phyloP scores from a whole-genome alignment of 1,140 invertebrate species.

The Bombus confusus region DNA sequence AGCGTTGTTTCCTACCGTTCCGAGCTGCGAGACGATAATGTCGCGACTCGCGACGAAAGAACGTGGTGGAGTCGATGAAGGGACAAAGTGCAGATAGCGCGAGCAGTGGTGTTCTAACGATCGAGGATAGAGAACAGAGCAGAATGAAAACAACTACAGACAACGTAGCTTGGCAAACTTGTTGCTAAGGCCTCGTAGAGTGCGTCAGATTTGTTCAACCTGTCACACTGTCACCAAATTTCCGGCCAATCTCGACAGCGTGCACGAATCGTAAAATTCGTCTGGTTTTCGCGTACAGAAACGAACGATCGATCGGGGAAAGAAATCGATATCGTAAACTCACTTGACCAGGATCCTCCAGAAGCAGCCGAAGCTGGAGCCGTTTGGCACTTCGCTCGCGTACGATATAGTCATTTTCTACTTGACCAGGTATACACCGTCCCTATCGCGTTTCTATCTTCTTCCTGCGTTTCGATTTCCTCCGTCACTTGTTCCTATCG shows the following conservation, averaged over 20 bases:
- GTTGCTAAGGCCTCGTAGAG: constrained; percentile 46
- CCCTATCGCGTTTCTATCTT: constrained; percentile 29
- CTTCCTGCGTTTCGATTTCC: not conserved
- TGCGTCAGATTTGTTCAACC: constrained; percentile 22
- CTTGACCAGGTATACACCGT: constrained; percentile 58
- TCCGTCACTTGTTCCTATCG: not conserved
- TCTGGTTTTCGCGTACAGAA: not conserved
- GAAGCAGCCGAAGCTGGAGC: constrained; percentile 94
- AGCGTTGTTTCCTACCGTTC: not conserved
- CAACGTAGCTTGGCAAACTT: constrained; percentile 21
- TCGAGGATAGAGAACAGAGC: not conserved
- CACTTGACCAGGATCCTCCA: constrained; percentile 93
- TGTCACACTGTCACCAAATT: constrained; percentile 37
- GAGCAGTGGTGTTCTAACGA: not conserved
- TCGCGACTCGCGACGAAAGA: not conserved
- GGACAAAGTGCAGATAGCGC: constrained; percentile 33
- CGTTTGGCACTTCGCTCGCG: constrained; percentile 93
- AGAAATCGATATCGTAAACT: constrained; percentile 79
- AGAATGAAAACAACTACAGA: constrained; percentile 9
- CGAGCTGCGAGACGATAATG: not conserved
- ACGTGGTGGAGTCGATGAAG: not conserved
- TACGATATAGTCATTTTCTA: constrained; percentile 92
- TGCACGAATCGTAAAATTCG: not conserved
- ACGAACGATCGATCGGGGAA: not conserved
- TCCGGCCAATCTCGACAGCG: not conserved